Evolutionary conservation across 1,140 invertebrate genomes (phyloP), one percentile per base, ranked within the genome.

Genomic region (Micrasema minimum): DNA sequence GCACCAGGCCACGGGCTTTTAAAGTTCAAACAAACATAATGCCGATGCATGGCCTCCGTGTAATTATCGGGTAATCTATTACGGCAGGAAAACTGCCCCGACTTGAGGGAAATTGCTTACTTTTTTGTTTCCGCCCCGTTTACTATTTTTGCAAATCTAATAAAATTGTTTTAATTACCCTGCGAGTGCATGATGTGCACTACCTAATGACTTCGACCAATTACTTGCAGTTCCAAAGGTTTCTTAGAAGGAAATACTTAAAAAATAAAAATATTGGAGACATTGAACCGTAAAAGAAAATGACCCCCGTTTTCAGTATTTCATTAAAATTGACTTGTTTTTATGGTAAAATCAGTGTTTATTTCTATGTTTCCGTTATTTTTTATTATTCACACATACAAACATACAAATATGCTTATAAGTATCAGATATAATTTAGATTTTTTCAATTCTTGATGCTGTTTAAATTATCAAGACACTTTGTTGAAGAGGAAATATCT

Each of bases 31-130:
- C 69, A 68, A 55, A 69, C 69, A 64, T 46, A 71, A 51, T 71
- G 41, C 48, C 62, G 38, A 71, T 57, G 66, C 61, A 64, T 75
- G 66, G 70, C 72, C 72, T 74, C 72, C 38, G 62, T 20, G 72
- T 75, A 75, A 75, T 75, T 75, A 75, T 75, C 72, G 66, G 45
- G 43, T 75, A 71, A 75, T 75, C 69, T 75, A 75, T 75, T 75
- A 48, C 67, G 12, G 41, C 37, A 41, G 51, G 43, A n/a, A 31
- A 48, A 48, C 61, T 46, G 16, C n/a, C n/a, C n/a, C n/a, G 18
- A 11, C n/a, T 2, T 9, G 4, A 16, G 10, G 16, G 9, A 9
- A 41, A 16, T 23, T 23, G 23, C 61, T 6, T 14, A 7, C 9
- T 11, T 2, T 26, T 46, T 23, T 43, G 2, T 43, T 62, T 7